Conservation (phyloP, 2,797 vertebrate genomes). For the Morelia viridis region DNA sequence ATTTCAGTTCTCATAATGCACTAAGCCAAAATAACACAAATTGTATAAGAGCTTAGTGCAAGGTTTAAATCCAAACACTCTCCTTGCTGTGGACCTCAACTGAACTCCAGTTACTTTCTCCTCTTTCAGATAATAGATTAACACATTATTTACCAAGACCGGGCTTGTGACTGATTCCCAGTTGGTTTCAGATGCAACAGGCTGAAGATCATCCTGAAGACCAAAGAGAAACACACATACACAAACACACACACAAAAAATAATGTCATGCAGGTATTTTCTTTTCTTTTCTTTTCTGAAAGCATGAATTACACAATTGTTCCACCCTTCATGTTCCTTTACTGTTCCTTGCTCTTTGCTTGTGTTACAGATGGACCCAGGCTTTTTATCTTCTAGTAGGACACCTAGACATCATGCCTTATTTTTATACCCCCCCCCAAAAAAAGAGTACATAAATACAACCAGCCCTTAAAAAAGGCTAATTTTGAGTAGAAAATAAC, state of each 20-base stretch:
- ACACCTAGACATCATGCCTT: neutral
- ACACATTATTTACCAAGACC: conserved; percentile 81
- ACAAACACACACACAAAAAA: neutral
- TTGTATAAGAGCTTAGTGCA: neutral
- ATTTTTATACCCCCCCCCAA: neutral
- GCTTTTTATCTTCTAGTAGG: neutral
- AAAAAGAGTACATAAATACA: neutral
- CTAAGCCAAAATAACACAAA: neutral
- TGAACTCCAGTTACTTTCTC: conserved; percentile 40
- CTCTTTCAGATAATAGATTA: conserved; percentile 36
- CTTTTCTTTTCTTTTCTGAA: neutral
- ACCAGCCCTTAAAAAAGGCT: neutral
- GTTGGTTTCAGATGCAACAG: conserved; percentile 83
- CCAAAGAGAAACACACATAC: conserved; percentile 1
- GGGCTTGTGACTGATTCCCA: conserved; percentile 87
- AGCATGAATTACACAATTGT: neutral
- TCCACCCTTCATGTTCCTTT: neutral
- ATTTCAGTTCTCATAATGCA: neutral
- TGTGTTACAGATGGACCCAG: neutral
- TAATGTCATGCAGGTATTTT: neutral
- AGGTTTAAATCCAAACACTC: neutral
- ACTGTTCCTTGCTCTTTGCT: neutral
- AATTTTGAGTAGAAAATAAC: neutral
- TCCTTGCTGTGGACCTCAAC: conserved; percentile 5
- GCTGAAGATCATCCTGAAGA: conserved; percentile 81